Conservation (phyloP, 2,797 vertebrate species). For the Numenius phaeopus region DNA sequence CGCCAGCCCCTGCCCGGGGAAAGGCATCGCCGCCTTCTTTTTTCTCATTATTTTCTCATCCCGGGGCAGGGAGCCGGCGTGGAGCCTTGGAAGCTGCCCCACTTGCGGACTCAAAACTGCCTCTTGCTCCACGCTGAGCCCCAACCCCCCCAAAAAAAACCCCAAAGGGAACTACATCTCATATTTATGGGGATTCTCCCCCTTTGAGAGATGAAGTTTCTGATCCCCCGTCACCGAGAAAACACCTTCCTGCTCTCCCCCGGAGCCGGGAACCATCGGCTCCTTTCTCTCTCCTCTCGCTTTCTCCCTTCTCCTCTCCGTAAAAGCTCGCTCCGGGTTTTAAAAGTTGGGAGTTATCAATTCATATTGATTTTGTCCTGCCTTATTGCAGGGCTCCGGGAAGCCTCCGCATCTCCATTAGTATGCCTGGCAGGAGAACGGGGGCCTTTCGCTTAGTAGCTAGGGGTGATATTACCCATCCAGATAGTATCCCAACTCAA, state of each 20-base stretch:
- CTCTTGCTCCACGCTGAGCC: background rate
- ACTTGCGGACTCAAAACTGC: fast-evolving
- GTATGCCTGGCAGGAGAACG: slow-evolving; percentile 39
- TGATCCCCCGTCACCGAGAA: fast-evolving
- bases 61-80: background rate
- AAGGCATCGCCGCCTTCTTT: background rate
- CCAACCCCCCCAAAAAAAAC: background rate
- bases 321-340: background rate
- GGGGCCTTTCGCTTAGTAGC: slow-evolving; percentile 6
- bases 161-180: background rate
- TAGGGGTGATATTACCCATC: slow-evolving; percentile 74
- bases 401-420: slow-evolving; percentile 16
- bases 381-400: background rate
- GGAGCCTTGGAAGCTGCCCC: background rate
- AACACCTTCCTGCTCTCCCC: background rate
- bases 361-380: slow-evolving; percentile 2
- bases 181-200: background rate
- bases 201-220: background rate
- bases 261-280: background rate
- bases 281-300: background rate
- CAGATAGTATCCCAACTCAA: slow-evolving; percentile 91
- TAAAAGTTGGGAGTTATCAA: background rate
- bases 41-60: background rate
- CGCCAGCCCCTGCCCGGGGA: background rate
- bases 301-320: background rate